Base-by-base conservation (phyloP, 2,113 vertebrate species). In the Oriolus oriolus region DNA sequence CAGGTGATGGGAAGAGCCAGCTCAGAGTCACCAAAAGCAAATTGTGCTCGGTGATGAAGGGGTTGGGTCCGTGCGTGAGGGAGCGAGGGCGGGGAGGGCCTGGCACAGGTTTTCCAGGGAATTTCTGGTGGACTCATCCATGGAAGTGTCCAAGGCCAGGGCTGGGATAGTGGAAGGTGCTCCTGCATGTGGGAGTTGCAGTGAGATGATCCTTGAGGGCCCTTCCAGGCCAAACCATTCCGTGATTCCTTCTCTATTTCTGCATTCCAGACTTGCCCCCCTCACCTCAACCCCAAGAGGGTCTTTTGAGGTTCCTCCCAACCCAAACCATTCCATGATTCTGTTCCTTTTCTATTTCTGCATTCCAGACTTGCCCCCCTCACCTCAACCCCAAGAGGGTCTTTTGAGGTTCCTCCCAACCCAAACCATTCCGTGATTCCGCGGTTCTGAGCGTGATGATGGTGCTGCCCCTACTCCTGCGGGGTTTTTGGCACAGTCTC, bases 361-460 rank as follows among this genome's bases (percentile, higher is more conserved):
- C 18, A 3, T 47, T 13, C 13, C 41, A 27, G 21, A 2, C 9
- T 7, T 54, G 19, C 13, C 41, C 14, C 59, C 10, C 37, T 63
- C 35, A 5, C n/a, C 35, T 18, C 45, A 39, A 1, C 16, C 19
- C 31, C 37, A 15, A 3, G 15, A 2, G 30, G 33, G 0, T 54
- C 28, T 22, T 31, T 33, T 5, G 3, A 56, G 11, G 49, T 49
- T 6, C n/a, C 11, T 49, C 15, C 42, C 21, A 8, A 4, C 7
- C 20, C 57, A 80, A 49, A 27, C 33, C 68, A 53, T 41, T 30
- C 61, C 44, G 7, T 0, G 2, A 9, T 45, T 20, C 56, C 28
- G 0, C 0, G 27, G 11, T 11, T 31, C 61, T 28, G 30, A 14
- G 23, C 3, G 22, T 0, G 1, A 7, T 10, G 66, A 22, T 14